phyloP scores from a whole-genome alignment of 2,797 vertebrate species.

The Pogonophryne albipinna region DNA sequence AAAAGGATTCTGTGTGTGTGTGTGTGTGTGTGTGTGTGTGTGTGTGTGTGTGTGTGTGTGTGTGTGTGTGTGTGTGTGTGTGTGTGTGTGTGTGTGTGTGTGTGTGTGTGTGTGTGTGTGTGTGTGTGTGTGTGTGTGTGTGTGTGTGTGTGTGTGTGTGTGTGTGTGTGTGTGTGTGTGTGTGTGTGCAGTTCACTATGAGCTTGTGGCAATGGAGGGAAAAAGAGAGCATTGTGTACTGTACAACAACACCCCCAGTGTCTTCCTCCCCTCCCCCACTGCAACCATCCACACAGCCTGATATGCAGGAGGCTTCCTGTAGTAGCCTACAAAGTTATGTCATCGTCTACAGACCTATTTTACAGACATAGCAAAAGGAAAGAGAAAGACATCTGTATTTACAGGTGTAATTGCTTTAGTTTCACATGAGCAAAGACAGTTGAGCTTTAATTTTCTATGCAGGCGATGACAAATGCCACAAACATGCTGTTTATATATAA shows the following conservation, averaged over 20 bases:
- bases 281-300: constrained; percentile 53
- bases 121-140: constrained; percentile 20
- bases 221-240: constrained; percentile 71
- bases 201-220: constrained; percentile 55
- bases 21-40: constrained; percentile 6
- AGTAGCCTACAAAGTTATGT: constrained; percentile 76
- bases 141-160: constrained; percentile 35
- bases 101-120: constrained; percentile 31
- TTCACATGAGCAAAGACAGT: constrained; percentile 1
- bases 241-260: constrained; percentile 71
- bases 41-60: no score
- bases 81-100: constrained; percentile 10
- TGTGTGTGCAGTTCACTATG: constrained; percentile 15
- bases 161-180: constrained; percentile 25
- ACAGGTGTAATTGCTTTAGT: constrained; percentile 11
- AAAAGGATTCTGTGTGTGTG: constrained; percentile 46
- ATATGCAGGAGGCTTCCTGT: constrained; percentile 71
- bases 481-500: constrained; percentile 5
- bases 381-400: constrained; percentile 36
- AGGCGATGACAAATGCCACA: neutral
- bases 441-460: neutral
- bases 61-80: neutral
- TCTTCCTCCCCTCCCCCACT: constrained; percentile 66
- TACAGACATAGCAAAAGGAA: constrained; percentile 54
- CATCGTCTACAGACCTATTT: constrained; percentile 75